Base-by-base conservation (phyloP, 2,888 invertebrate genomes). In the Drosophila pseudotakahashii region DNA sequence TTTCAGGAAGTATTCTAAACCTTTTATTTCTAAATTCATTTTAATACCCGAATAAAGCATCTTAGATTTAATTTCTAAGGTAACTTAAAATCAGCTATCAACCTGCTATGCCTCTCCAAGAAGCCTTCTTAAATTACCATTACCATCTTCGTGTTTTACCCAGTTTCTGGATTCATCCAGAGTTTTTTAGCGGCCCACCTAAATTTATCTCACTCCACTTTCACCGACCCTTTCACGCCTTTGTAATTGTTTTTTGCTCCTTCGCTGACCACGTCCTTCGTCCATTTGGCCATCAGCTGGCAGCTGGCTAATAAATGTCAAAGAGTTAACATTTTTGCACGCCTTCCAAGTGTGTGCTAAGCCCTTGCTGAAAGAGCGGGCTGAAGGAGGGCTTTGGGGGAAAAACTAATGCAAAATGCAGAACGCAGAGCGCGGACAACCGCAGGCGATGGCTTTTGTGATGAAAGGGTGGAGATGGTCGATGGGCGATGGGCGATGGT, bases 291-390 rank as follows among this genome's bases (percentile, higher is more conserved):
- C 77, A 63, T 69, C 74, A 77, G 62, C 78, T 75, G 75, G 50
- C 73, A 72, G 79, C 71, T 68, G 61, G 73, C 81, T 89, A 81
- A 89, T 88, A 87, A 88, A 88, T 87, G 88, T 87, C 88, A 87
- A 81, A 85, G 88, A 71, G 75, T 73, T 71, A 80, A 67, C 63
- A 76, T 78, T 82, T 84, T 79, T 73, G 71, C 79, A 79, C 75
- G 69, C 82, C 58, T 64, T 73, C 76, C 74, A 76, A 66, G 66
- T 63, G 71, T 76, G 68, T 67, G 70, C 73, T 79, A 80, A 80
- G 80, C 72, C 70, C 80, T 60, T 41, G 71, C 67, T 73, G 74
- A 76, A 73, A 69, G 78, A 75, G 69, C 68, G 58, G 11, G 30
- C 14, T 5, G 26, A 14, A 26, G 30, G 26, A n/a, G 45, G 45